Conservation (phyloP, 2,888 invertebrate genomes). For the Plagiodera versicolora region DNA sequence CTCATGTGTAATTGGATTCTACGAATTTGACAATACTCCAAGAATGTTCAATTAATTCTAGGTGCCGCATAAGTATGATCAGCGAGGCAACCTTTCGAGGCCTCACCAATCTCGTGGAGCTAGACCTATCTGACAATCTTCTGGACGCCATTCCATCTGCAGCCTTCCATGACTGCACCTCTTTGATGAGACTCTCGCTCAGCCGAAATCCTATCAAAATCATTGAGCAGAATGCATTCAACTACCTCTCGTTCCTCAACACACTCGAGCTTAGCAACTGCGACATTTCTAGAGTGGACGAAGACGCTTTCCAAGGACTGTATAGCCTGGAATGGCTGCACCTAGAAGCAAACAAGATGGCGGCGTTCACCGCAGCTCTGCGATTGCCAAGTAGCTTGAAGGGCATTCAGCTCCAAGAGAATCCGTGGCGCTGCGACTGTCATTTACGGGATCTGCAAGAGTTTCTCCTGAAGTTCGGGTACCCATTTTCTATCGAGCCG, state of each 20-base stretch:
- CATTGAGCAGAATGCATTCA: slow-evolving; percentile 72
- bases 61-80: slow-evolving; percentile 77
- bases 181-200: slow-evolving; percentile 79
- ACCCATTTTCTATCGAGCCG: slow-evolving; percentile 78
- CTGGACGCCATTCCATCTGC: slow-evolving; percentile 76
- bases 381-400: slow-evolving; percentile 76
- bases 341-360: slow-evolving; percentile 79
- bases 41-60: slow-evolving; percentile 50
- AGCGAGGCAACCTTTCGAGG: slow-evolving; percentile 82
- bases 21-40: too few species aligned
- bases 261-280: slow-evolving; percentile 82
- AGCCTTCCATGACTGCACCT: slow-evolving; percentile 76
- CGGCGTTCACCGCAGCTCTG: slow-evolving; percentile 66
- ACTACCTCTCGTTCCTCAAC: slow-evolving; percentile 73
- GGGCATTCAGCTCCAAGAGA: slow-evolving; percentile 80
- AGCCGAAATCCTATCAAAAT: slow-evolving; percentile 80
- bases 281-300: slow-evolving; percentile 74
- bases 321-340: slow-evolving; percentile 82
- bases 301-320: slow-evolving; percentile 79
- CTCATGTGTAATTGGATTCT: too few species aligned
- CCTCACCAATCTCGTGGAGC: slow-evolving; percentile 82
- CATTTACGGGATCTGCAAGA: slow-evolving; percentile 73
- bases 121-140: slow-evolving; percentile 83
- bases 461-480: slow-evolving; percentile 77
- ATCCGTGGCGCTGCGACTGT: slow-evolving; percentile 90